Base-by-base conservation (phyloP, 2,113 vertebrate species). In the Strix uralensis region DNA sequence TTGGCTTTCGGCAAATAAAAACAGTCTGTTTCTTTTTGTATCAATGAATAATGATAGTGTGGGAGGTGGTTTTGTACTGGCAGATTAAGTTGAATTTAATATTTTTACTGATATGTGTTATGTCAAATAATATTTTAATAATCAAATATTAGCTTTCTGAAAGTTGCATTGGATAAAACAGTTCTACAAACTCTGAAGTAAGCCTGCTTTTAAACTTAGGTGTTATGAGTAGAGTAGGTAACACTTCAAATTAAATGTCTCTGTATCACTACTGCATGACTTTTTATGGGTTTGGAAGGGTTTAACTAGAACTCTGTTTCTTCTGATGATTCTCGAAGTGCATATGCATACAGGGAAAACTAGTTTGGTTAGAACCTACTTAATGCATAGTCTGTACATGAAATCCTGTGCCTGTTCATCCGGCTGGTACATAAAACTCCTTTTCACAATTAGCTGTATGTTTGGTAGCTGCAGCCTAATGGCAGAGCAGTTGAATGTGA, bases 1-100 rank as follows among this genome's bases (percentile, higher is more conserved):
- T 87, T 93, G 52, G n/a, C 77, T 92, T 95, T 91, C 70, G 72
- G 78, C 70, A 93, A 63, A 77, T 75, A 86, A 90, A 91, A 82
- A 30, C 52, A 86, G 36, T 51, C 70, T 91, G 61, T 51, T 81
- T 58, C 57, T 91, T 89, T 63, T 71, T 13, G 1, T 52, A 19
- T 75, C 47, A 82, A 36, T 82, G 57, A 74, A 26, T 91, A 88
- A 63, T 52, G 17, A 27, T 46, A 51, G 9, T 20, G 13, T 38
- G 18, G 4, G 25, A 12, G 3, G 20, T 66, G 22, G 5, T 86
- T 91, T 86, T 77, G 15, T 66, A 27, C 61, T 89, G 55, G 42
- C 36, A 40, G 57, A 30, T 59, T 25, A 52, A 59, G 49, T 47
- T 77, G 58, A 65, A 51, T 62, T 73, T 81, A 29, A 5, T 86